Conservation (phyloP, 2,113 vertebrate species). For the Micromys minutus region DNA sequence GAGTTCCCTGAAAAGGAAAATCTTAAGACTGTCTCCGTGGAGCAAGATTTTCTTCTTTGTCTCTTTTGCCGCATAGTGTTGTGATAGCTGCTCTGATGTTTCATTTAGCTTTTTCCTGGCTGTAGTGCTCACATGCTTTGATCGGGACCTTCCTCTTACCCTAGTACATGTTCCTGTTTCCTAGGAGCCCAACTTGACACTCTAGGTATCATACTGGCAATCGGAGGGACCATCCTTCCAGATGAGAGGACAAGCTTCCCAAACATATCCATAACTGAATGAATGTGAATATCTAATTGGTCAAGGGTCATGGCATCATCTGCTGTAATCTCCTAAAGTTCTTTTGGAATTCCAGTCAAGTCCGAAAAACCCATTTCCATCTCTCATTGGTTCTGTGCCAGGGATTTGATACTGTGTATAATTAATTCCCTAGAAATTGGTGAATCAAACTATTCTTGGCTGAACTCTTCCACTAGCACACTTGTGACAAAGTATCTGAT, state of each 20-base stretch:
- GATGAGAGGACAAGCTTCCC: neutral
- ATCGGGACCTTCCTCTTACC: neutral
- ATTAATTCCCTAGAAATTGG: neutral
- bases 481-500: neutral
- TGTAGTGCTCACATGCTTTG: neutral
- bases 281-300: neutral
- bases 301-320: neutral
- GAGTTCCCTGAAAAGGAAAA: neutral
- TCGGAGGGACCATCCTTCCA: neutral
- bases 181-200: neutral
- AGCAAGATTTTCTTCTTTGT: neutral
- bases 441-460: neutral
- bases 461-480: neutral
- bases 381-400: neutral
- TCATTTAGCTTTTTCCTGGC: neutral
- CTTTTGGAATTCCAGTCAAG: neutral
- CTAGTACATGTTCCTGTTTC: neutral
- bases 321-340: neutral
- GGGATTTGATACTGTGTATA: neutral
- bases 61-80: neutral
- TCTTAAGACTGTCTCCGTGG: neutral
- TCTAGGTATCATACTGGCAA: neutral
- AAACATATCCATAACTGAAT: neutral
- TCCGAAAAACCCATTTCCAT: neutral
- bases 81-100: neutral